phyloP scores from a whole-genome alignment of 2,888 invertebrate genomes.

The Platycheirus rosarum region DNA sequence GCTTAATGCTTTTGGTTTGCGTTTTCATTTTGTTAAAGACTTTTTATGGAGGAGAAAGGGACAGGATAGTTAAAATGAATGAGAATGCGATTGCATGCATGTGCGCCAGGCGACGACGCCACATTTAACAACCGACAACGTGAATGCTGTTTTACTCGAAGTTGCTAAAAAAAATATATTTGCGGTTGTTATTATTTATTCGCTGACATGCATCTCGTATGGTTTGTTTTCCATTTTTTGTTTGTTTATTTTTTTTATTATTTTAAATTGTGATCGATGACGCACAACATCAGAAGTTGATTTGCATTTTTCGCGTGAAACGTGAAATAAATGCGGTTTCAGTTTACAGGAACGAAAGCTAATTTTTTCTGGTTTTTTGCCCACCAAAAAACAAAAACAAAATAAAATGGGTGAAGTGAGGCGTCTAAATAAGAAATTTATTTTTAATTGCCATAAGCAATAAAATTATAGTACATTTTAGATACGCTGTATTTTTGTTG shows the following conservation, averaged over 20 bases:
- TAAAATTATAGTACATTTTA: too few species aligned
- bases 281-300: constrained; percentile 66
- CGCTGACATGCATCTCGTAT: constrained; percentile 52
- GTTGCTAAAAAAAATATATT: constrained; percentile 12
- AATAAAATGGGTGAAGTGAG: too few species aligned
- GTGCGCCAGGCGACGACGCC: constrained; percentile 37
- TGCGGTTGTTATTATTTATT: constrained; percentile 40
- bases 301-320: constrained; percentile 12
- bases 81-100: constrained; percentile 49
- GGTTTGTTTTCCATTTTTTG: constrained; percentile 36
- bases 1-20: constrained; percentile 1
- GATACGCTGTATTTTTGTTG: too few species aligned
- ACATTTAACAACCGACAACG: neutral
- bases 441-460: too few species aligned
- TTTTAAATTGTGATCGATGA: constrained; percentile 63
- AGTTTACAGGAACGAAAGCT: too few species aligned
- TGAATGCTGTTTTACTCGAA: constrained; percentile 32
- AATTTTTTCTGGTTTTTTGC: too few species aligned
- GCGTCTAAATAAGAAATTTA: too few species aligned
- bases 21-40: constrained; percentile 8
- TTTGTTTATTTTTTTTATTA: constrained; percentile 14
- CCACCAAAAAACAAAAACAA: too few species aligned
- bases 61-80: too few species aligned
- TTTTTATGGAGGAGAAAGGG: constrained; percentile 51
- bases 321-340: too few species aligned